These are phyloP conservation scores for Gasteruption jaculator DNA, from an alignment of 2,888 invertebrate species.

Conservation along the genomic window DNA sequence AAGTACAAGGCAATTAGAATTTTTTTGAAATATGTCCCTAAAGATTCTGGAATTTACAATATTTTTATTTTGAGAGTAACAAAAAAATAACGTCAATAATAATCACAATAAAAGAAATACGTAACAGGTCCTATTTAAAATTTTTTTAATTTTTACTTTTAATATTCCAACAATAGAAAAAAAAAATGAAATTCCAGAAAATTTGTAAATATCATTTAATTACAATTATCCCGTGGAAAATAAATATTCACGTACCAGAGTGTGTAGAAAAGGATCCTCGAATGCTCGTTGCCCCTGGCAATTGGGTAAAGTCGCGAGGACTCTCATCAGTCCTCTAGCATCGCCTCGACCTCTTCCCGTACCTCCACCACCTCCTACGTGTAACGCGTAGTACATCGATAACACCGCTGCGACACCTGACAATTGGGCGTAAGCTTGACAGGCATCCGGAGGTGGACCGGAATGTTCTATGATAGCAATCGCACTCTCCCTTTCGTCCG, in stretches of 20 bases:
- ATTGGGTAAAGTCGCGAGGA: slow-evolving; percentile 84
- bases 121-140: not conserved
- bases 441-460: slow-evolving; percentile 88
- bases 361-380: slow-evolving; percentile 66
- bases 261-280: slow-evolving; percentile 93
- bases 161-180: not conserved
- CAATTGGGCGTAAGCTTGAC: slow-evolving; percentile 86
- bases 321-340: slow-evolving; percentile 67
- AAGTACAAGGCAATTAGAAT: slow-evolving; percentile 12
- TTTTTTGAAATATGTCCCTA: no score
- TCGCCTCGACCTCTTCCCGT: slow-evolving; percentile 41
- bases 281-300: slow-evolving; percentile 90
- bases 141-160: not conserved
- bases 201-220: not conserved
- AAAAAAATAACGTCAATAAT: no score
- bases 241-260: slow-evolving; percentile 60
- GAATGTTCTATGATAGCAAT: slow-evolving; percentile 92
- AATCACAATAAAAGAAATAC: slow-evolving; percentile 13
- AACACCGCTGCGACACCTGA: slow-evolving; percentile 88
- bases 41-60: no score
- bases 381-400: slow-evolving; percentile 92
- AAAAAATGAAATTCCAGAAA: slow-evolving; percentile 1
- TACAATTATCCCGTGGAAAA: no score
- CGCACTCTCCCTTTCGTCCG: slow-evolving; percentile 90
- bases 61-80: no score